Base-by-base conservation (phyloP, 2,113 vertebrate genomes). In the Periophthalmus modestus region DNA sequence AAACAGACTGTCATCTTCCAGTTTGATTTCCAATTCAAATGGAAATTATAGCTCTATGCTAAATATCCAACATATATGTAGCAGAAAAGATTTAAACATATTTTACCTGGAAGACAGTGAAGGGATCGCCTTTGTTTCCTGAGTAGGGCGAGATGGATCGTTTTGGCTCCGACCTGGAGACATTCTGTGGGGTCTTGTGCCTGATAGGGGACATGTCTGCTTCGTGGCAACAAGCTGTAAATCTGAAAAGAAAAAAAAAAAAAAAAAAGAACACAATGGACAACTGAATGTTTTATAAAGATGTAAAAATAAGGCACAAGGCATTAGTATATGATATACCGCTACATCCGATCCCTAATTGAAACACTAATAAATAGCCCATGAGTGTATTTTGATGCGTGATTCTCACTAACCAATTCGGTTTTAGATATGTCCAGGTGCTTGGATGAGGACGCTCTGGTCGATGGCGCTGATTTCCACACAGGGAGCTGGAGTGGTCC, bases 391-490 rank as follows among this genome's bases (percentile, higher is more conserved):
- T 50, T 5, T n/a, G 50, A 9, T n/a, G 19, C 10, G 19, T 55
- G 19, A n/a, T 55, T n/a, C 9, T n/a, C 21, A 55, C 50, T 6
- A 0, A 93, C 92, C 87, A 75, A 86, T 0, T 91, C 19, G 71
- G 68, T 5, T 77, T 7, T 6, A 98, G 89, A 73, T 93, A 92
- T 92, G 83, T 28, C 93, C 93, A 0, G 95, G 90, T 21, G 83
- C 93, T 85, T 94, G 39, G 65, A 98, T 90, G 33, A 94, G 90
- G 33, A 96, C 84, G 0, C 96, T 95, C 70, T 94, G 79, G 79
- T 98, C 96, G 1, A 97, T 85, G 0, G 91, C 94, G 0, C 92
- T 92, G 57, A 97, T 65, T 63, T 0, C 92, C 96, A 19, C 96
- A 97, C 3, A 97, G 84, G 14, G 96, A 97, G n/a, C 90, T 73